Percentiles rank a stretch among this genome's conserved stretches.
Conservation (phyloP, 2,113 vertebrate genomes). For the Actenoides lindsayi region DNA sequence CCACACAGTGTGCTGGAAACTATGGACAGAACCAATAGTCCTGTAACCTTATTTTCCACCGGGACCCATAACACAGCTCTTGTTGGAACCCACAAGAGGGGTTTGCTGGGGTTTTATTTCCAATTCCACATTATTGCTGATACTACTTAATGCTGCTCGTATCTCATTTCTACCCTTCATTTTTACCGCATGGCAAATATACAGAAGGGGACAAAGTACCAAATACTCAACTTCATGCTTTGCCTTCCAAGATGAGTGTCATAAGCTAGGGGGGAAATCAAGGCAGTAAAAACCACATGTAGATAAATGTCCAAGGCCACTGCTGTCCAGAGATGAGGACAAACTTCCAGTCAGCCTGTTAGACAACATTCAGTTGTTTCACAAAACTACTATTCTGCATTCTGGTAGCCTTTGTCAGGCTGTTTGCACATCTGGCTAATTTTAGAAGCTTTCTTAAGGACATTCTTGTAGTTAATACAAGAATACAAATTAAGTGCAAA, state of each 20-base stretch:
- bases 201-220: neutral
- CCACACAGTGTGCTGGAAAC: neutral
- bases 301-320: neutral
- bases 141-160: neutral
- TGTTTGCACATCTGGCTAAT: conserved; percentile 29
- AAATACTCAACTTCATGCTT: neutral
- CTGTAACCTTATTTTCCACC: neutral
- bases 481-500: neutral
- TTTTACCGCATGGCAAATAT: neutral
- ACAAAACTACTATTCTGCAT: neutral
- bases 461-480: neutral
- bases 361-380: neutral
- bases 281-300: neutral
- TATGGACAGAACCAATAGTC: neutral
- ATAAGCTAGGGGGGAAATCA: neutral
- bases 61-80: neutral
- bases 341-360: neutral
- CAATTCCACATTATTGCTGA: neutral
- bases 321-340: neutral
- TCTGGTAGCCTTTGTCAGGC: conserved; percentile 46
- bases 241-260: neutral
- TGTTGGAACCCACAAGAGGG: neutral
- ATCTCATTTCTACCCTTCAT: neutral
- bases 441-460: neutral
- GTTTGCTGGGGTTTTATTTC: neutral